Evolutionary conservation across 1,140 invertebrate genomes (phyloP).

Genomic region (Archivesica marissinica): DNA sequence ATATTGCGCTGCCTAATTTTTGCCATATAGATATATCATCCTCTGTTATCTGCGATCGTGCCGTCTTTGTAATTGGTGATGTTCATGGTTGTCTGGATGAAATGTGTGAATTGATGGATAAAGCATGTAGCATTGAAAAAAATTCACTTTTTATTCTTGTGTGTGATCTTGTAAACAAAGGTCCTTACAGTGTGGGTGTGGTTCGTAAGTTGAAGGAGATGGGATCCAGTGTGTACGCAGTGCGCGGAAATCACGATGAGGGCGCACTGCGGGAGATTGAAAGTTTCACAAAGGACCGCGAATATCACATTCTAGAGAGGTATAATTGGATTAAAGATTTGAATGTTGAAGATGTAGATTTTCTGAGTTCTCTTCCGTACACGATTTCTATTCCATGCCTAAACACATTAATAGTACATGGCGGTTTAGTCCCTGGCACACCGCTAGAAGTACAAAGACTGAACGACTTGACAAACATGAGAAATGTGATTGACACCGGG

Average conservation of each 20-base stretch:
- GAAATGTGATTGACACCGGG: constrained; percentile 76
- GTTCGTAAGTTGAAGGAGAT: constrained; percentile 69
- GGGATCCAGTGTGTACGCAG: constrained; percentile 58
- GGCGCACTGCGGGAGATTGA: constrained; percentile 66
- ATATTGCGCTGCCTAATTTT: constrained; percentile 63
- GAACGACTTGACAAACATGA: constrained; percentile 80
- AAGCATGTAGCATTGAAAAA: constrained; percentile 52
- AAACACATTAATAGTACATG: constrained; percentile 82
- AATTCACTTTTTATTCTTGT: constrained; percentile 80
- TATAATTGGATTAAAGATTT: constrained; percentile 79
- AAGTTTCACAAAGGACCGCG: background rate
- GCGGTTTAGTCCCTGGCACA: constrained; percentile 81
- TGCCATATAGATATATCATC: constrained; percentile 66
- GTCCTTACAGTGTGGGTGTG: constrained; percentile 79
- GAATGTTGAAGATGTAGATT: constrained; percentile 76
- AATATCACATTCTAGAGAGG: constrained; percentile 69
- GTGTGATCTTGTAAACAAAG: constrained; percentile 83
- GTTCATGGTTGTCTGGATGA: constrained; percentile 84
- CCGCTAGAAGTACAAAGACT: constrained; percentile 72
- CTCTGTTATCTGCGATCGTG: constrained; percentile 63
- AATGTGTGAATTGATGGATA: constrained; percentile 73
- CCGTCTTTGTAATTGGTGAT: constrained; percentile 83
- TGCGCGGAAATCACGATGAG: constrained; percentile 80
- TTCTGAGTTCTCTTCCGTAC: constrained; percentile 80
- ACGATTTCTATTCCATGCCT: constrained; percentile 80